Evolutionary conservation across 2,888 invertebrate species (phyloP), one percentile per base, ranked within the genome.

Genomic region (Hirtodrosophila confusa): DNA sequence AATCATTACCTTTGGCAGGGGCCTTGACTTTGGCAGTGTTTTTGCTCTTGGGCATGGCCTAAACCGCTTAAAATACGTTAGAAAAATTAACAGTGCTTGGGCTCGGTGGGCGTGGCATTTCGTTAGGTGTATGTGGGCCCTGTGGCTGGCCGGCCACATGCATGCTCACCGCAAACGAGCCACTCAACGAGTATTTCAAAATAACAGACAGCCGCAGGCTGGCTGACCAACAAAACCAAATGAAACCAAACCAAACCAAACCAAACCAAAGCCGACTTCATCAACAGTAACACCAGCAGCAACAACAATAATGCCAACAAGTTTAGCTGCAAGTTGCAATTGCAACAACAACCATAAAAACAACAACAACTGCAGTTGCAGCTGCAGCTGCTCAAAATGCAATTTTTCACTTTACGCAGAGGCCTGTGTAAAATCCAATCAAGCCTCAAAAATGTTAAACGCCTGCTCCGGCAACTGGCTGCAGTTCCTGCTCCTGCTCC

Each of bases 381-480:
- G 9, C 39, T 45, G 82, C 78, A 88, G 86, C 80, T 84, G 83
- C 84, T 88, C 78, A 86, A 84, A 84, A 84, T 84, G 84, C 84
- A 88, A 86, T 85, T 88, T 83, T 86, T 83, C 82, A 83, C 75
- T 78, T 78, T 64, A 78, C 47, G 63, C 69, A 72, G 64, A 65
- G 69, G 71, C 61, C 75, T 69, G 69, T 68, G 78, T 68, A 78
- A 86, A 85, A 85, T 88, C 88, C 80, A 86, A 86, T 86, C 85
- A 88, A 88, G 88, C 86, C 85, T 84, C 87, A 86, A 88, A 86
- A 86, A 88, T 88, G 71, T 84, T 86, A 84, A 80, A 76, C 80
- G 88, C 78, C 84, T 83, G 64, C 61, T 48, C 24, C 39, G 31
- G 51, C 80, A 65, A 55, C 31, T 4, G 7, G 31, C 60, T 48